Evolutionary conservation across 2,888 invertebrate genomes (phyloP).

Genomic region (Meteorus colon): DNA sequence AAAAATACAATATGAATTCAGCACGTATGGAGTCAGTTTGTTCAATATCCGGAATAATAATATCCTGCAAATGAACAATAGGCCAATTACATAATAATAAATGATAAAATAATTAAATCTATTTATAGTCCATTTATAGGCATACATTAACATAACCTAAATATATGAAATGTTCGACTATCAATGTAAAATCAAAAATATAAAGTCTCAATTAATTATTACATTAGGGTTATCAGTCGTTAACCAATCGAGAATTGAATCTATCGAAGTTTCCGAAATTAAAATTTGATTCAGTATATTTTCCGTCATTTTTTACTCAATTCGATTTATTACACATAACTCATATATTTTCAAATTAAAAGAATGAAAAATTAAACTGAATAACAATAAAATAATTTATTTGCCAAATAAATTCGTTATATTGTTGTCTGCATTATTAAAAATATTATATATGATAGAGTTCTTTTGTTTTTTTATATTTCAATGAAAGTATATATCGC

Average conservation of each 20-base stretch:
- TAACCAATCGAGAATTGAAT: slow-evolving; percentile 58
- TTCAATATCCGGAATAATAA: slow-evolving; percentile 42
- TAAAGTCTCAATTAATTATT: slow-evolving; percentile 36
- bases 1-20: slow-evolving; percentile 59
- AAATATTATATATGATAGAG: too few species aligned
- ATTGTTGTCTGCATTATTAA: too few species aligned
- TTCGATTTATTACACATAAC: neutral
- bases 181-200: neutral
- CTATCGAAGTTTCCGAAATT: slow-evolving; percentile 52
- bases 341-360: neutral
- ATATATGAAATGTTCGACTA: neutral
- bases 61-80: slow-evolving; percentile 44
- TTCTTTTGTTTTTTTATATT: too few species aligned
- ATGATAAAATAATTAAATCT: slow-evolving; percentile 9
- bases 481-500: too few species aligned
- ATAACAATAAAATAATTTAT: too few species aligned
- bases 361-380: too few species aligned
- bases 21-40: slow-evolving; percentile 51
- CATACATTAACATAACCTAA: neutral
- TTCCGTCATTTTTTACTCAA: slow-evolving; percentile 53
- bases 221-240: slow-evolving; percentile 56
- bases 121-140: neutral
- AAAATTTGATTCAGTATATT: slow-evolving; percentile 55
- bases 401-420: too few species aligned
- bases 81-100: slow-evolving; percentile 20